Conservation (phyloP, 2,113 vertebrate species). For the Crotalus viridis region DNA sequence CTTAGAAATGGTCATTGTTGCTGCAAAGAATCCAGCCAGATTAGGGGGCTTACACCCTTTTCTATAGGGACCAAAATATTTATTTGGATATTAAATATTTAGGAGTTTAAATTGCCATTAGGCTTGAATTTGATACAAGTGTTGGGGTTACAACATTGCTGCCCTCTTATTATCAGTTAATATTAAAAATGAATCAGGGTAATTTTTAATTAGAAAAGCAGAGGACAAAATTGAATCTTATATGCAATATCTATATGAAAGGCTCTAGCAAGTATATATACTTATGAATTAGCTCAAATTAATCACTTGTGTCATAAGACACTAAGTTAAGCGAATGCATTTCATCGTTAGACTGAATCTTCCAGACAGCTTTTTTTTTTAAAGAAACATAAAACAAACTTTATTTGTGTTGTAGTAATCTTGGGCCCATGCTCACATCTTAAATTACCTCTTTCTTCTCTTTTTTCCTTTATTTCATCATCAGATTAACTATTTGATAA, state of each 20-base stretch:
- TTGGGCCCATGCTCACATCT: not conserved
- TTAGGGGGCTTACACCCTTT: constrained; percentile 54
- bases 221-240: not conserved
- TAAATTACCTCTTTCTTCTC: not conserved
- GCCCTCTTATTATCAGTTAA: not conserved
- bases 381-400: not conserved
- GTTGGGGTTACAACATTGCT: not conserved
- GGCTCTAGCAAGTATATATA: not conserved
- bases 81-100: constrained; percentile 33
- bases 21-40: constrained; percentile 49
- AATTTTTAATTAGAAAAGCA: not conserved
- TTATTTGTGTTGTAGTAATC: not conserved
- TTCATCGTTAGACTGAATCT: not conserved
- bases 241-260: not conserved
- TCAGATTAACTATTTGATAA: not conserved
- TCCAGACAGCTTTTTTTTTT: not conserved
- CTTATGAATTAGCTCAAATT: not conserved
- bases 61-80: constrained; percentile 54
- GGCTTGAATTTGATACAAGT: constrained; percentile 47
- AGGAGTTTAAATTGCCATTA: constrained; percentile 32
- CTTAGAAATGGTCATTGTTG: constrained; percentile 29
- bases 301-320: not conserved
- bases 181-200: not conserved
- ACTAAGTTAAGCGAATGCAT: not conserved
- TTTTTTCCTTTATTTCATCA: not conserved